Evolutionary conservation across 2,113 vertebrate genomes (phyloP).

Genomic region (Lasiurus cinereus): DNA sequence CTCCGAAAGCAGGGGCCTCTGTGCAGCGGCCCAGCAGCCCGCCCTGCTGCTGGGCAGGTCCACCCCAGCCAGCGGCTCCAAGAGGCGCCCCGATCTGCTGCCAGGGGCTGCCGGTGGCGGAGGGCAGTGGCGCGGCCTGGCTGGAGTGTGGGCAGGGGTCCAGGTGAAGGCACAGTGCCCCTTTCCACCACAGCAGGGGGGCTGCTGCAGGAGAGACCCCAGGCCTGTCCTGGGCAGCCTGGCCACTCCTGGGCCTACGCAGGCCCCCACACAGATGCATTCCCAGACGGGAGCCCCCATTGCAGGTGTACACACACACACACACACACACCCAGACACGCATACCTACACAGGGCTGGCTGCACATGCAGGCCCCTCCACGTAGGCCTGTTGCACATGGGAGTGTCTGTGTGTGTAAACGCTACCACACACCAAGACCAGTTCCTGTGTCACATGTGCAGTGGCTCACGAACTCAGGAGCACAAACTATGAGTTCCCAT

Average conservation of each 20-base stretch:
- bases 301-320: rapidly evolving
- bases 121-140: background rate
- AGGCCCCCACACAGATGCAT: background rate
- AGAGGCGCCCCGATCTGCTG: background rate
- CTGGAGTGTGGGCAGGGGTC: background rate
- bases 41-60: background rate
- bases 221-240: rapidly evolving
- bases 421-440: background rate
- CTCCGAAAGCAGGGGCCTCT: background rate
- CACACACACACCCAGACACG: background rate
- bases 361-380: background rate
- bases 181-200: background rate
- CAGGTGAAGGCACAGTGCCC: rapidly evolving
- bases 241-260: background rate
- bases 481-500: background rate
- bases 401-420: no score
- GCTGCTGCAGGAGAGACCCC: background rate
- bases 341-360: background rate
- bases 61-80: background rate
- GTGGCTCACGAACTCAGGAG: background rate
- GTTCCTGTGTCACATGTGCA: background rate
- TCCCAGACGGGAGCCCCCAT: background rate
- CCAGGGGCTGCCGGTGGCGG: background rate
- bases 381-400: no score
- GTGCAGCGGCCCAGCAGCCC: rapidly evolving